phyloP scores from a whole-genome alignment of 2,888 invertebrate genomes.

The Dryomyza anilis region DNA sequence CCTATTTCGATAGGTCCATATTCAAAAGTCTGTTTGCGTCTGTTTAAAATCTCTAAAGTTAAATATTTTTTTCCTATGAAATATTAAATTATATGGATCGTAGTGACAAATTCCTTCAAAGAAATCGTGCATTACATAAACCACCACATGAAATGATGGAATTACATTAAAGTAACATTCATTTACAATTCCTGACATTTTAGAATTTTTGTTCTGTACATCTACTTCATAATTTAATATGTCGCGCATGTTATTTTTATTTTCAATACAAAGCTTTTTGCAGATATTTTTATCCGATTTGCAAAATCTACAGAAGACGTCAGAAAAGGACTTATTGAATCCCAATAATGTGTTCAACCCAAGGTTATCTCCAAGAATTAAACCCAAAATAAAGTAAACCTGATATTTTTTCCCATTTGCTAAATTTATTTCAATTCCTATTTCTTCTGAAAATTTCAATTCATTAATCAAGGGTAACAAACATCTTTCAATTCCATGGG shows the following conservation, averaged over 20 bases:
- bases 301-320: background rate
- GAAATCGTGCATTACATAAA: background rate
- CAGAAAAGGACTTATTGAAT: background rate
- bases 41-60: background rate
- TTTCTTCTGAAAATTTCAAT: too few relatives aligned
- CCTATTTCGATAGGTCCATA: conserved; percentile 38
- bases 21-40: conserved; percentile 34
- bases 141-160: background rate
- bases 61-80: background rate
- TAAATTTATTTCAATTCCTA: too few relatives aligned
- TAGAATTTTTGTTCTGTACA: background rate
- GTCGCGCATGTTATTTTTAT: too few relatives aligned
- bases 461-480: too few relatives aligned
- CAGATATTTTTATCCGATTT: background rate
- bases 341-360: background rate
- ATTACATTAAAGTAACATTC: too few relatives aligned
- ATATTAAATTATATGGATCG: background rate
- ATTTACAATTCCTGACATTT: background rate
- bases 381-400: background rate
- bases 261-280: background rate
- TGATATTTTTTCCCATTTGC: too few relatives aligned
- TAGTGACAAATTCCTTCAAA: too few relatives aligned
- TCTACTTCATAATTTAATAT: background rate
- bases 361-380: background rate
- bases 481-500: too few relatives aligned